Percentiles rank a stretch among this genome's conserved stretches.
phyloP scores from a whole-genome alignment of 1,140 invertebrate species.

The Heliconius congener region DNA sequence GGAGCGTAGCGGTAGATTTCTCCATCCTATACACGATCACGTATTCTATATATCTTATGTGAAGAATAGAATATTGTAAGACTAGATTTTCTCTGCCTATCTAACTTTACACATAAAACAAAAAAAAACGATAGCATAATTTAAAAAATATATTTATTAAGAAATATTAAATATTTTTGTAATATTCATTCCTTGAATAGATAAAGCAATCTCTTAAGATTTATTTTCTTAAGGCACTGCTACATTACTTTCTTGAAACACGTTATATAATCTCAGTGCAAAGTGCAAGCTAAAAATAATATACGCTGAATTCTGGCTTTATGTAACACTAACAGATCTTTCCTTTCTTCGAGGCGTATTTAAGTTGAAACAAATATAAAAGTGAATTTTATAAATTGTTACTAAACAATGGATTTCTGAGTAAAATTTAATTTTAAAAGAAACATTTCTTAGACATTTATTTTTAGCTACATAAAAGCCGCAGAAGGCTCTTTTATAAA shows the following conservation, averaged over 20 bases:
- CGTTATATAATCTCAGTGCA: slow-evolving; percentile 4
- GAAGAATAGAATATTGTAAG: too few species aligned
- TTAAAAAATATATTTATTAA: too few species aligned
- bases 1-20: too few species aligned
- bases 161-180: background rate
- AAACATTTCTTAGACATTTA: too few species aligned
- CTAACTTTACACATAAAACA: too few species aligned
- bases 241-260: background rate
- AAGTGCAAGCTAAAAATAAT: slow-evolving; percentile 14
- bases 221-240: background rate
- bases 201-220: background rate
- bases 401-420: background rate
- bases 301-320: background rate
- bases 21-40: too few species aligned
- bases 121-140: too few species aligned
- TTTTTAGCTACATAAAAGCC: too few species aligned
- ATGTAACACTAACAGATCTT: slow-evolving; percentile 2
- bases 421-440: background rate
- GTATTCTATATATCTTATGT: too few species aligned
- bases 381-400: background rate
- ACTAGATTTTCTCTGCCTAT: too few species aligned
- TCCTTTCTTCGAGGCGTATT: background rate
- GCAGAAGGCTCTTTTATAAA: too few species aligned
- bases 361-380: background rate
- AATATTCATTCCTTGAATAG: background rate